Base-by-base conservation (phyloP, 2,797 vertebrate species). In the Sylvilagus floridanus region DNA sequence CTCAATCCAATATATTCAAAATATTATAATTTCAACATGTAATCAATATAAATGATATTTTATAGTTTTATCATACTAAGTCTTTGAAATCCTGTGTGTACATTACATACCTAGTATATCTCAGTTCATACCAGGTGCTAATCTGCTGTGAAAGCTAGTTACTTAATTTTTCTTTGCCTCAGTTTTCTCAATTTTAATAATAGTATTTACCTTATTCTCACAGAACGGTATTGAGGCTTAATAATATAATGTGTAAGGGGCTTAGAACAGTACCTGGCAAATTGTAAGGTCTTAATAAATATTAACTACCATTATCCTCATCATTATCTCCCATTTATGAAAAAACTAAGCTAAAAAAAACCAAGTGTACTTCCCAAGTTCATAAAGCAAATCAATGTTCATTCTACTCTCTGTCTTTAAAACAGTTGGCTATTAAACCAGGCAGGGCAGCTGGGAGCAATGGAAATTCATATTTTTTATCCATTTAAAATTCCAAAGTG, bases 401-500 rank as follows among this genome's bases (percentile, higher is more conserved):
- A 14, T 50, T 93, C 65, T 88, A 92, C 13, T 78, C 82, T 77
- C 92, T 57, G 54, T 71, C 69, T 95, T 96, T 88, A 90, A 90
- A 84, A 83, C 47, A 91, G 78, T 65, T 90, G 66, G 88, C 91
- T 90, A 75, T 73, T 94, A 96, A 94, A 84, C 50, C 47, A 54
- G n/a, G 13, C 62, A 92, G 69, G 52, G 26, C 69, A 95, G 50
- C 65, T 90, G 63, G 69, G 28, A 92, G 77, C 69, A 78, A 92
- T 35, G 35, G 65, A 96, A 96, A 95, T 91, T 85, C 84, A 30
- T 90, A 73, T 68, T 89, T 82, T 96, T 95, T 81, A 62, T 52
- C 66, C 86, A 92, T 85, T 95, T 90, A 92, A 95, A 95, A 95
- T 90, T 96, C 94, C 93, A 94, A 95, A 92, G 88, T 90, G 68